phyloP scores from a whole-genome alignment of 2,888 invertebrate genomes.

The Caenorhabditis sinica region DNA sequence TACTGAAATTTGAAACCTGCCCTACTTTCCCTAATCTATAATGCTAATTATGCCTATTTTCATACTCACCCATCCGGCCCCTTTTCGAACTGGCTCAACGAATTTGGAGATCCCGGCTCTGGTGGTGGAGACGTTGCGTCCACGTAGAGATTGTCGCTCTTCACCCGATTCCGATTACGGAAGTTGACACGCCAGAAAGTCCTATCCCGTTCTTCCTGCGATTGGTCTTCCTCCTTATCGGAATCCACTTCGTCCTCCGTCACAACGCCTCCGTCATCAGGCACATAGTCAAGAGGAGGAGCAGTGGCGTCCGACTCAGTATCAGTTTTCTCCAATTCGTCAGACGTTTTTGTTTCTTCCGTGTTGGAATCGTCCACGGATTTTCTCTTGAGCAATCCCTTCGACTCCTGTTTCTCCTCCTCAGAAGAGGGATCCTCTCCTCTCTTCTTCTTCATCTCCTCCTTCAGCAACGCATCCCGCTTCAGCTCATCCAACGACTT shows the following conservation, averaged over 20 bases:
- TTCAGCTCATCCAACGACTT: neutral
- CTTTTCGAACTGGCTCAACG: constrained; percentile 5
- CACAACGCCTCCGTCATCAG: neutral
- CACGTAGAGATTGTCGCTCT: constrained; percentile 7
- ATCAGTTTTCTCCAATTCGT: neutral
- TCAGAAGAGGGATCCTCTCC: too few relatives aligned
- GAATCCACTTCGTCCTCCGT: neutral
- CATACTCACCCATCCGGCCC: constrained; percentile 24
- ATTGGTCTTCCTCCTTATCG: neutral
- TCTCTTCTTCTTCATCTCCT: neutral
- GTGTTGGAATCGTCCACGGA: neutral
- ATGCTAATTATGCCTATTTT: neutral
- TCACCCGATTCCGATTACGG: constrained; percentile 26
- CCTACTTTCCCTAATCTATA: neutral
- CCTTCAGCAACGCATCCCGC: neutral
- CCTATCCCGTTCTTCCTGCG: neutral
- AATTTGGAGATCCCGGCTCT: neutral
- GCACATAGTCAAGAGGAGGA: neutral
- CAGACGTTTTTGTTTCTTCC: neutral
- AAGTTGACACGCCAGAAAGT: constrained; percentile 33
- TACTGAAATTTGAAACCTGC: too few relatives aligned
- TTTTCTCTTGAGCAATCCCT: neutral
- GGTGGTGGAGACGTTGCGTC: neutral
- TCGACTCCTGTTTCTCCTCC: neutral
- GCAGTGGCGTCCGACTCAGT: neutral